phyloP scores from a whole-genome alignment of 2,797 vertebrate species.

The Carcharodon carcharias region DNA sequence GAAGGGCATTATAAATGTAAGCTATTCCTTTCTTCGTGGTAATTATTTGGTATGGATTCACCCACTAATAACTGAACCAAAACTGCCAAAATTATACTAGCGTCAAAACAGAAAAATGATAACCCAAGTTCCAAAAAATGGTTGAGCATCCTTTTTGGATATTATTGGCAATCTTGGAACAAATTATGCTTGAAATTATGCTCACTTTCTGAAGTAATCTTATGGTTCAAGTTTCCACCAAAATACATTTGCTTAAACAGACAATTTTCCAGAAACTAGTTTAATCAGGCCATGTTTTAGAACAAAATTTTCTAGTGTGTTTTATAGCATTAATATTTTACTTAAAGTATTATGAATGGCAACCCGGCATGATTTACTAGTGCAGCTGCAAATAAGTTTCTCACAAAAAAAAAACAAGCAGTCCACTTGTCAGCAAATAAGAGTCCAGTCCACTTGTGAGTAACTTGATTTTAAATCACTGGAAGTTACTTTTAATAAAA shows the following conservation, averaged over 20 bases:
- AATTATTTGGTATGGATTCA: no score
- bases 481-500: neutral
- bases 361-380: neutral
- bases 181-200: no score
- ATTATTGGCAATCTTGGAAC: no score
- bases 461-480: neutral
- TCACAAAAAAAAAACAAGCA: neutral
- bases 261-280: neutral
- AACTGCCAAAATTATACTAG: no score
- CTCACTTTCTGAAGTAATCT: neutral
- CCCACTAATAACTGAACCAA: no score
- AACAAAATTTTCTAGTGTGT: neutral
- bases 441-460: neutral
- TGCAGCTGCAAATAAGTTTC: neutral
- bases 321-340: neutral
- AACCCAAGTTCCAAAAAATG: no score
- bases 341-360: neutral
- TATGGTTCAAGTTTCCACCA: neutral
- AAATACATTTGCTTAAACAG: neutral
- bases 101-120: no score
- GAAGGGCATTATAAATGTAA: no score
- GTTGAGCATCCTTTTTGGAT: no score
- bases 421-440: neutral
- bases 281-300: neutral
- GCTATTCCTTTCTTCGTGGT: no score